A percentile compares a stretch with the other conserved stretches of the same genome.
phyloP scores from a whole-genome alignment of 2,797 vertebrate species.

The Setipinna tenuifilis region DNA sequence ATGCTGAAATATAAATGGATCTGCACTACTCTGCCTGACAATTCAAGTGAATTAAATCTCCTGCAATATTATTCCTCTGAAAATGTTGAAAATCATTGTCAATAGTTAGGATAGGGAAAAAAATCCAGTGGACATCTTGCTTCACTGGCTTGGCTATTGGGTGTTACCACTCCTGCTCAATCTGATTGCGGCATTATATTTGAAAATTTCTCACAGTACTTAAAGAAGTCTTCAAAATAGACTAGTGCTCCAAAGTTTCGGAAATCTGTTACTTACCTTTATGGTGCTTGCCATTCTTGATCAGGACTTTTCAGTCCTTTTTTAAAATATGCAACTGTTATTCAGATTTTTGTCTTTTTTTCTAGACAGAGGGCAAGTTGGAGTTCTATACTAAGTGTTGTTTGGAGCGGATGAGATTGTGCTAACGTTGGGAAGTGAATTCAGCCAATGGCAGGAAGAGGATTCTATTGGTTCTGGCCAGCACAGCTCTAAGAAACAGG shows the following conservation, averaged over 20 bases:
- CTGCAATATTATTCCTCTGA: conserved; percentile 69
- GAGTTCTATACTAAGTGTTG: conserved; percentile 77
- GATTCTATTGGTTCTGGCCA: conserved; percentile 90
- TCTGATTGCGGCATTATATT: conserved; percentile 62
- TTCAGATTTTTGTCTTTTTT: conserved; percentile 61
- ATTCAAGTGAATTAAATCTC: neutral
- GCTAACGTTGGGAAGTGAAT: conserved; percentile 94
- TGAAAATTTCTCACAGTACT: conserved; percentile 30
- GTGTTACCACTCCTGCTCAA: conserved; percentile 84
- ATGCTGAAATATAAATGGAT: neutral
- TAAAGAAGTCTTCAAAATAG: conserved; percentile 62
- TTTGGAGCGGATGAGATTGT: conserved; percentile 94
- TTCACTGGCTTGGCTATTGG: conserved; percentile 83
- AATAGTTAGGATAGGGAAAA: conserved; percentile 88
- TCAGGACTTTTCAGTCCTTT: conserved; percentile 82
- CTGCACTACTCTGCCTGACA: neutral
- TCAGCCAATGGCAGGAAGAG: conserved; percentile 92
- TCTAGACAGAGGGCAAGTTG: conserved; percentile 49
- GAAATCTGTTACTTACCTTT: conserved; percentile 82
- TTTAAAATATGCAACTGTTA: conserved; percentile 75
- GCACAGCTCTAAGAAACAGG: conserved; percentile 88
- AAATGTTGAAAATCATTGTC: conserved; percentile 80
- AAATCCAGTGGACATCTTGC: conserved; percentile 91
- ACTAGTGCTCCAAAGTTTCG: conserved; percentile 25
- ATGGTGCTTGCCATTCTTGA: conserved; percentile 88